Evolutionary conservation across 2,888 invertebrate genomes (phyloP), one percentile per base, ranked within the genome.

Genomic region (Nemapogon koenigi): DNA sequence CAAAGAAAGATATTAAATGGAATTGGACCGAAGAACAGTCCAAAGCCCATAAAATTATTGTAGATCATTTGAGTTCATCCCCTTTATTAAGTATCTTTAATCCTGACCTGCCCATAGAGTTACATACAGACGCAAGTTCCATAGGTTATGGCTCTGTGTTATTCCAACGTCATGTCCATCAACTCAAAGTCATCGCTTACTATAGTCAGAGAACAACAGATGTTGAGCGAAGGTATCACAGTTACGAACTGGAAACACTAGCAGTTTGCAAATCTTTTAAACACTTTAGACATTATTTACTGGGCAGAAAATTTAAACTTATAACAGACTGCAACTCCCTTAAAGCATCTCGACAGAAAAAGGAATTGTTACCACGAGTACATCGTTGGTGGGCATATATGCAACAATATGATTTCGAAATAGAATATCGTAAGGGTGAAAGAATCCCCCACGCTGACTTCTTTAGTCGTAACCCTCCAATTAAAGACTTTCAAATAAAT

Each of bases 161-260:
- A 33, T 28, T 13, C 16, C 36, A 3, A 26, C 32, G 16, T 32
- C 36, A 3, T 29, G 36, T 26, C 31, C 40, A 10, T 36, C 31
- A 1, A 15, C 16, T 15, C 2, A 25, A 26, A 3, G 40, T 37
- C 3, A 26, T 48, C 2, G 48, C 43, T 1, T 49, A 42, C 17
- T 31, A 47, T 14, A 50, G 47, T 22, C 36, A 35, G 35, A 35
- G 45, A 3, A 49, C 49, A 1, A 46, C 46, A 0, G 46, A 44
- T 2, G 29, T 38, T 1, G 49, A 50, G 29, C 44, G 45, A 4
- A 38, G 46, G 3, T 47, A 50, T 17, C 45, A 45, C 13, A 40
- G 39, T 1, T 43, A 43, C 17, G 43, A 43, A 14, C 35, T 41
- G 4, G 43, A 45, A 22, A 43, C 43, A 4, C 16, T 43, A 26